A percentile compares a stretch with the other conserved stretches of the same genome.
Conservation (phyloP, 2,797 vertebrate species). For the Anolis apletophallus region DNA sequence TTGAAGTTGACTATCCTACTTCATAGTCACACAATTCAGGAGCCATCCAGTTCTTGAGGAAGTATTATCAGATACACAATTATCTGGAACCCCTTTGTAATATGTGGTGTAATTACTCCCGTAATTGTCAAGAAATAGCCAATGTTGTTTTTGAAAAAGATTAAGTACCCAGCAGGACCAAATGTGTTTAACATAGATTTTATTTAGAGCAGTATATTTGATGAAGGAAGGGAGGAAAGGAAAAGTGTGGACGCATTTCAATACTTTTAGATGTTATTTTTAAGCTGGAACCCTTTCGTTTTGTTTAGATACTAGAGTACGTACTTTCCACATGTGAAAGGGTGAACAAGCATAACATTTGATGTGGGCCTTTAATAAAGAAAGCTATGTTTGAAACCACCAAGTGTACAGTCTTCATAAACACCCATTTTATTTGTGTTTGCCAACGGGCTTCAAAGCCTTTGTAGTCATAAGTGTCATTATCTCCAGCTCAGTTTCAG, state of each 20-base stretch:
- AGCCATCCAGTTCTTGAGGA: constrained; percentile 28
- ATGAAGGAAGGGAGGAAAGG: constrained; percentile 36
- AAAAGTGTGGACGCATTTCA: constrained; percentile 50
- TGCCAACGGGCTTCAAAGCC: constrained; percentile 28
- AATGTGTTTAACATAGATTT: constrained; percentile 51
- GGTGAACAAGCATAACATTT: constrained; percentile 33
- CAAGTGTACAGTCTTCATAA: constrained; percentile 25
- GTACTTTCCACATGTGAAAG: constrained; percentile 35
- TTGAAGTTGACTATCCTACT: constrained; percentile 24
- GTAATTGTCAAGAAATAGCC: constrained; percentile 59
- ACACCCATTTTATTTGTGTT: constrained; percentile 23
- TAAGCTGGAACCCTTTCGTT: constrained; percentile 42
- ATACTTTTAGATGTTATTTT: constrained; percentile 44
- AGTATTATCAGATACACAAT: constrained; percentile 40
- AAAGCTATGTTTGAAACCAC: constrained; percentile 3
- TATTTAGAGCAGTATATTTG: constrained; percentile 63
- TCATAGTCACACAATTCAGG: not conserved
- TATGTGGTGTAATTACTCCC: constrained; percentile 48
- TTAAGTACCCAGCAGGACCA: constrained; percentile 56
- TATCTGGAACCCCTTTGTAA: constrained; percentile 35
- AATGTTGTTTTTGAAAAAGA: constrained; percentile 47
- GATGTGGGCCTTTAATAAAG: constrained; percentile 33
- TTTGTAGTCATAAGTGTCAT: constrained; percentile 16
- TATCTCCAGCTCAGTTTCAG: constrained; percentile 32
- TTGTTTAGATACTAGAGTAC: constrained; percentile 38